Percentiles rank a stretch among this genome's conserved stretches.
These are phyloP conservation scores for Argyrosomus regius DNA, from an alignment of 2,797 vertebrate species.

Conservation along the genomic window DNA sequence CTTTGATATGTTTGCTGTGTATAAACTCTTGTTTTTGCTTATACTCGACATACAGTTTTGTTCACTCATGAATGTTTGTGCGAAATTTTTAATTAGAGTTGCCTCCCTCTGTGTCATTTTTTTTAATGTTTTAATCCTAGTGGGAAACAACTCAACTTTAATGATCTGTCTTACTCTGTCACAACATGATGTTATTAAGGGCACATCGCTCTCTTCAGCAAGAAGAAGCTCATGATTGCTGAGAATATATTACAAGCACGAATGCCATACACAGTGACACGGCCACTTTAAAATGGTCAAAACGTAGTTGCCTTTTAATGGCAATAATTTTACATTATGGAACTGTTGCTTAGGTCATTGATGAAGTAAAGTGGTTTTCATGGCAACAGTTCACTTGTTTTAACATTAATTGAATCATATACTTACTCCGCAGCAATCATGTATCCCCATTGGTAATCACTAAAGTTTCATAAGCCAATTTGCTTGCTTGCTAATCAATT, in stretches of 20 bases:
- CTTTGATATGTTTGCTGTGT: conserved; percentile 9
- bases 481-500: conserved; percentile 1
- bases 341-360: conserved; percentile 2
- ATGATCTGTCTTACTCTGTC: conserved; percentile 53
- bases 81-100: conserved; percentile 58
- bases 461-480: conserved; percentile 43
- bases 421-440: conserved; percentile 15
- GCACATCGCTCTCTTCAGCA: conserved; percentile 30
- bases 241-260: conserved; percentile 40
- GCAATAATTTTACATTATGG: conserved; percentile 10
- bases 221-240: conserved; percentile 53
- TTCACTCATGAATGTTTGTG: conserved; percentile 7
- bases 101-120: conserved; percentile 47
- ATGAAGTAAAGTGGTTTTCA: conserved; percentile 1
- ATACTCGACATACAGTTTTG: conserved; percentile 12
- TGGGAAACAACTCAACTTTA: conserved; percentile 53
- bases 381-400: background rate
- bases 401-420: background rate
- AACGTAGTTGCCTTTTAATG: conserved; percentile 7
- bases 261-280: background rate
- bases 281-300: conserved; percentile 24
- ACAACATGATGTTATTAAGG: conserved; percentile 57
- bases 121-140: conserved; percentile 52
- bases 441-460: conserved; percentile 30
- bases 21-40: conserved; percentile 25